A percentile compares a stretch with the other conserved stretches of the same genome.
Evolutionary conservation across 1,140 invertebrate species (phyloP).

Genomic region (Rhagoletis zephyria): DNA sequence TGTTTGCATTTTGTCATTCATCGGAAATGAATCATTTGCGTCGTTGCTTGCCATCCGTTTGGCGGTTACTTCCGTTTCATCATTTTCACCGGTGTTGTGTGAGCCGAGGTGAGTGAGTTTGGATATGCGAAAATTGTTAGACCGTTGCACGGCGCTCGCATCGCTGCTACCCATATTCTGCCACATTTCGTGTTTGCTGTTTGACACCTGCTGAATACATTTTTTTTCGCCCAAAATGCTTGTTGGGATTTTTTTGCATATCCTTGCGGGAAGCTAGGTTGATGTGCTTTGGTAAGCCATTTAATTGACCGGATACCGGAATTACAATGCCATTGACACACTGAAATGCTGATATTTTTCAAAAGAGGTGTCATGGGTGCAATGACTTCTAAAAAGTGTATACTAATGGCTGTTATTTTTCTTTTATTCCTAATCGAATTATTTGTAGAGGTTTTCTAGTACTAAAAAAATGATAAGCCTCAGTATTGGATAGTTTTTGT

Average conservation of each 20-base stretch:
- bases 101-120: neutral
- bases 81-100: constrained; percentile 48
- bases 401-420: neutral
- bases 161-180: too few species aligned
- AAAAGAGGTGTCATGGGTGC: neutral
- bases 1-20: constrained; percentile 67
- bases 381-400: neutral
- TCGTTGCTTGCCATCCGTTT: constrained; percentile 73
- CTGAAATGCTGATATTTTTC: constrained; percentile 31
- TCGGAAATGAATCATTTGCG: constrained; percentile 74
- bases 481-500: too few species aligned
- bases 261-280: constrained; percentile 25
- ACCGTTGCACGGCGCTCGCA: neutral
- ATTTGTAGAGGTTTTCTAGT: neutral
- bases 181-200: constrained; percentile 27
- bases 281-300: constrained; percentile 46
- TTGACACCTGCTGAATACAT: constrained; percentile 27
- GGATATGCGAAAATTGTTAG: neutral
- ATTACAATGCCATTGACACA: constrained; percentile 47
- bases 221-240: neutral
- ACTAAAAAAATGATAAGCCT: too few species aligned
- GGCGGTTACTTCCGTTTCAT: constrained; percentile 72
- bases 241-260: constrained; percentile 1
- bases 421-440: neutral
- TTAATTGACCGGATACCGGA: constrained; percentile 52